A percentile compares a stretch with the other conserved stretches of the same genome.
Evolutionary conservation across 2,797 vertebrate species (phyloP).

Genomic region (Mus spretus): DNA sequence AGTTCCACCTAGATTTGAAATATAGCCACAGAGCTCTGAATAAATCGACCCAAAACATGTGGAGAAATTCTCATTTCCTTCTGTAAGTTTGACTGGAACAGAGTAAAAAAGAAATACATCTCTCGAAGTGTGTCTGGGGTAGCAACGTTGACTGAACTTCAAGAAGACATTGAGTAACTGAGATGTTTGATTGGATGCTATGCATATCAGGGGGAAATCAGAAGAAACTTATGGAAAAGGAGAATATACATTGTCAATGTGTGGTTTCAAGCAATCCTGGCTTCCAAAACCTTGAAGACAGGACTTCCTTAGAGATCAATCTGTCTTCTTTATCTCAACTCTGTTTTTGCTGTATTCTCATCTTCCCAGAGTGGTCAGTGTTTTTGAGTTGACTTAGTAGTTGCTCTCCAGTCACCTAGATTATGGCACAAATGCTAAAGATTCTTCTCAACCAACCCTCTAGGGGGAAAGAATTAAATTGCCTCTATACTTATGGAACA

Average conservation of each 20-base stretch:
- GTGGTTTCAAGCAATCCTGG: neutral
- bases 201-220: neutral
- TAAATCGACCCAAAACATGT: neutral
- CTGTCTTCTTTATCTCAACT: neutral
- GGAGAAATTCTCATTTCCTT: neutral
- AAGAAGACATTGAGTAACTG: neutral
- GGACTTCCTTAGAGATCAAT: neutral
- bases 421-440: neutral
- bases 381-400: neutral
- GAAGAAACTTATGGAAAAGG: neutral
- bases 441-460: neutral
- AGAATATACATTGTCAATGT: neutral
- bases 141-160: neutral
- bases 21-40: neutral
- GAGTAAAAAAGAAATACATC: neutral
- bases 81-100: neutral
- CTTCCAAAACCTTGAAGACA: neutral
- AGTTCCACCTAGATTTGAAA: neutral
- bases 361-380: neutral
- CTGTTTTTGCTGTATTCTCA: neutral
- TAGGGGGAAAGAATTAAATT: neutral
- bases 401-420: neutral
- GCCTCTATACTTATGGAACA: neutral
- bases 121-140: neutral
- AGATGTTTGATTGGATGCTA: neutral